Percentiles rank a stretch among this genome's conserved stretches.
Conservation (phyloP, 1,140 invertebrate genomes). For the Eufriesea mexicana region DNA sequence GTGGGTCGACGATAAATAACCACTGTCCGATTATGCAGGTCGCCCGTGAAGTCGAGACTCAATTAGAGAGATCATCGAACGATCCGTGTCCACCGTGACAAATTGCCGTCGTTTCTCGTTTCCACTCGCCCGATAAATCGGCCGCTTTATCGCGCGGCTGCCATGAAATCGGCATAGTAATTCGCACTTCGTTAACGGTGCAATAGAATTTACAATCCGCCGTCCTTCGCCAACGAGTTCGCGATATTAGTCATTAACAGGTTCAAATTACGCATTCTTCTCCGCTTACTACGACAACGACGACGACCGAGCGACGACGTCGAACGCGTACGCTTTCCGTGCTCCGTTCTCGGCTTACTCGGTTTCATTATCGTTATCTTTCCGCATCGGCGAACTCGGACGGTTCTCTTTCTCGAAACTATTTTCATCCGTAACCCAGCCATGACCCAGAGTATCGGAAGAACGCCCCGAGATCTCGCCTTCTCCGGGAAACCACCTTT, state of each 20-base stretch:
- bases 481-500: not conserved
- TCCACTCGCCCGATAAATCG: not conserved
- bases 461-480: not conserved
- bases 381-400: not conserved
- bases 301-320: no score
- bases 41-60: conserved; percentile 4
- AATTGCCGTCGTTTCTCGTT: not conserved
- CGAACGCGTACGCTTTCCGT: not conserved
- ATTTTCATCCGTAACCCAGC: not conserved
- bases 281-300: not conserved
- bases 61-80: conserved; percentile 46
- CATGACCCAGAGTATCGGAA: not conserved
- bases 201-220: conserved; percentile 3
- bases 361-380: not conserved
- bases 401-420: not conserved
- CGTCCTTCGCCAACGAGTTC: conserved; percentile 19
- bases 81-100: not conserved
- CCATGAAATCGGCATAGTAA: not conserved
- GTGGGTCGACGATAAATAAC: conserved; percentile 49
- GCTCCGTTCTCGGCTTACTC: not conserved
- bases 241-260: conserved; percentile 25
- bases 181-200: not conserved
- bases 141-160: not conserved
- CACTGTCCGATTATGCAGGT: conserved; percentile 21
- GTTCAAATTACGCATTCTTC: conserved; percentile 38